Percentiles rank a stretch among this genome's conserved stretches.
Evolutionary conservation across 2,797 vertebrate genomes (phyloP).

Genomic region (Erithacus rubecula): DNA sequence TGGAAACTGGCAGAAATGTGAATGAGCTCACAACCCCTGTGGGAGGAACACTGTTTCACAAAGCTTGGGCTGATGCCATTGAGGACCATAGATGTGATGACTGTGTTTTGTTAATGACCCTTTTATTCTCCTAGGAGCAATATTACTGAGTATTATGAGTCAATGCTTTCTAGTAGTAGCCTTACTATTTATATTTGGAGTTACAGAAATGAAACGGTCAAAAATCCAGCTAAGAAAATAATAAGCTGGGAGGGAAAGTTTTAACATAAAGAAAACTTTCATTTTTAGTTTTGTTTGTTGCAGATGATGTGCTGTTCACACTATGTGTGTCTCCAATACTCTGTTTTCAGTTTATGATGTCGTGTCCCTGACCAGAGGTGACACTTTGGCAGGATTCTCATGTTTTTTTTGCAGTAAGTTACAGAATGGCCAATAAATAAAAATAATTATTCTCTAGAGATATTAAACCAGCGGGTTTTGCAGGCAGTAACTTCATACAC

Average conservation of each 20-base stretch:
- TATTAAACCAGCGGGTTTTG: not conserved
- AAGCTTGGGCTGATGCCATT: conserved; percentile 15
- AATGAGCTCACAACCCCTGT: not conserved
- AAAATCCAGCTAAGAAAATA: not conserved
- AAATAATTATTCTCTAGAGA: not conserved
- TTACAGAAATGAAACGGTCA: not conserved
- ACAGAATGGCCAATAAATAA: not conserved
- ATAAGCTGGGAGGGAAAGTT: rapidly evolving
- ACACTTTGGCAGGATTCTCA: not conserved
- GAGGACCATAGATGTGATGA: not conserved
- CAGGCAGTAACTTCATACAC: not conserved
- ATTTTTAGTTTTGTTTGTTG: not conserved
- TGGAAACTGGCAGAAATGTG: conserved; percentile 3
- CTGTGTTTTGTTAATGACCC: conserved; percentile 7
- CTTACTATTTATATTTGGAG: not conserved
- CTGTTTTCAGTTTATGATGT: not conserved
- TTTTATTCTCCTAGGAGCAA: conserved; percentile 1
- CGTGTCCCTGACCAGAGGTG: not conserved
- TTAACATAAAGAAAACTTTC: not conserved
- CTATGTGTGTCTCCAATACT: not conserved
- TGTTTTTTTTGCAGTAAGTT: not conserved
- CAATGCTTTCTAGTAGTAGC: not conserved
- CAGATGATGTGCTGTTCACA: not conserved
- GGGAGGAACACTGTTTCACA: conserved; percentile 2
- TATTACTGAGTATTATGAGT: not conserved